Conservation (phyloP, 2,797 vertebrate species). For the Australoheros facetus region DNA sequence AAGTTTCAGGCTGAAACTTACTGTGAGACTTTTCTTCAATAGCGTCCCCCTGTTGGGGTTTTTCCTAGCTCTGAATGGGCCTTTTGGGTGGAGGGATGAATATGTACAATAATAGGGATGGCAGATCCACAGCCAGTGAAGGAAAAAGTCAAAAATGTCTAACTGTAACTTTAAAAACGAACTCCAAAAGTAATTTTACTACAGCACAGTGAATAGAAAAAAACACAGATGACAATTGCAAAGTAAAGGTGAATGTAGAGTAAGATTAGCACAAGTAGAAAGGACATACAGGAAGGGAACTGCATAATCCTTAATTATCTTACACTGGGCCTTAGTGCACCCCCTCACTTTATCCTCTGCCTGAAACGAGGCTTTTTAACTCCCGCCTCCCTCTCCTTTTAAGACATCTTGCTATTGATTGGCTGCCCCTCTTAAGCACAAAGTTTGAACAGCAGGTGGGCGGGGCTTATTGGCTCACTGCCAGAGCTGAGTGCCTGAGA, state of each 20-base stretch:
- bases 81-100: neutral
- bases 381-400: neutral
- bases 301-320: neutral
- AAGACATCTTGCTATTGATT: neutral
- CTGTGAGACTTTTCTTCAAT: neutral
- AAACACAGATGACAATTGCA: neutral
- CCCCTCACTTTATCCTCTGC: neutral
- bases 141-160: neutral
- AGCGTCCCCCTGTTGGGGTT: neutral
- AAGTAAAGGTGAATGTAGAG: neutral
- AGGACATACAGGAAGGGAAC: neutral
- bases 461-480: neutral
- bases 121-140: neutral
- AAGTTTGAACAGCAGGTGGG: neutral
- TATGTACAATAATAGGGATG: neutral
- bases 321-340: neutral
- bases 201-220: neutral
- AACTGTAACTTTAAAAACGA: neutral
- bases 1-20: slow-evolving; percentile 12
- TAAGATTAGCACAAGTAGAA: neutral
- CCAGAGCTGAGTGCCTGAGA: neutral
- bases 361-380: neutral
- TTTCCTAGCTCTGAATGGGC: neutral
- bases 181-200: neutral
- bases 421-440: neutral